Conservation (phyloP, 2,797 vertebrate genomes). For the Acanthornis magna region DNA sequence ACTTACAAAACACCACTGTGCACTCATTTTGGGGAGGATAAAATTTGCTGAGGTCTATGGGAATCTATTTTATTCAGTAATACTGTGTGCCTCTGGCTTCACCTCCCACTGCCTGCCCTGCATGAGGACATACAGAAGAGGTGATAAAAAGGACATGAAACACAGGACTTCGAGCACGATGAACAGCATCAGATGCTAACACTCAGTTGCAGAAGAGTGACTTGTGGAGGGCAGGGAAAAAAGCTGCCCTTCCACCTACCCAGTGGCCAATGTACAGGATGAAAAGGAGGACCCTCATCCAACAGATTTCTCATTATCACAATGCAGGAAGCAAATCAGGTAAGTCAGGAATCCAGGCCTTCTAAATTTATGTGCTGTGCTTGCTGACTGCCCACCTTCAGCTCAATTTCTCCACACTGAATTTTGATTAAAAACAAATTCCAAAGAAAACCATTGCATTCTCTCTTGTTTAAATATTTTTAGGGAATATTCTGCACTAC, state of each 20-base stretch:
- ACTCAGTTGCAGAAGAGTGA: background rate
- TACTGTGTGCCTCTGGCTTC: background rate
- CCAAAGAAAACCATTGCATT: background rate
- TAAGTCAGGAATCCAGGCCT: background rate
- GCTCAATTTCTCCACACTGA: conserved; percentile 21
- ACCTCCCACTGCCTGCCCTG: background rate
- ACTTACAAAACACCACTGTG: background rate
- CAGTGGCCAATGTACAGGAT: background rate
- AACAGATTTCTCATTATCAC: background rate
- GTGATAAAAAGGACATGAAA: background rate
- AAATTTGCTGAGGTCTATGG: background rate
- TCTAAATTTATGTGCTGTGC: background rate
- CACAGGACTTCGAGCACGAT: background rate
- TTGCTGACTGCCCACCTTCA: conserved; percentile 21
- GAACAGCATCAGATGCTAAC: background rate
- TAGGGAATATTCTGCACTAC: background rate
- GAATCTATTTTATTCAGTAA: background rate
- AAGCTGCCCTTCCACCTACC: background rate
- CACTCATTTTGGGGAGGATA: background rate
- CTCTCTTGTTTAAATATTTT: conserved; percentile 7
- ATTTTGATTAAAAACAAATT: conserved; percentile 2
- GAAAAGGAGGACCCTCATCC: background rate
- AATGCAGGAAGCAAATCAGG: background rate
- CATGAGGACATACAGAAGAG: background rate
- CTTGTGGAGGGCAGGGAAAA: background rate